Base-by-base conservation (phyloP, 2,888 invertebrate genomes). In the Meteorus colon region DNA sequence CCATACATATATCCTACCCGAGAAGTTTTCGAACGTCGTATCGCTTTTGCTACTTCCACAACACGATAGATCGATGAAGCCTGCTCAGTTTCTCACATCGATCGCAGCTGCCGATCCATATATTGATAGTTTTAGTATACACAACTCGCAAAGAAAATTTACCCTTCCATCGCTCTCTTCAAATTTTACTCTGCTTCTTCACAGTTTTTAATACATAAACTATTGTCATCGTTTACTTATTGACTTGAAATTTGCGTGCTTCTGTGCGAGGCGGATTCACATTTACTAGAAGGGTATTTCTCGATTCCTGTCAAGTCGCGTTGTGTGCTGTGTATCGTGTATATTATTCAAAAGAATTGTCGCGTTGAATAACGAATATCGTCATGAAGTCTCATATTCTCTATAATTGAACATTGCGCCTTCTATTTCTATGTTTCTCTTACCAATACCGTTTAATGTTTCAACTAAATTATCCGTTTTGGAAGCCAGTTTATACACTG, bases 71-170 rank as follows among this genome's bases (percentile, higher is more conserved):
- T 65, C 65, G 37, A 65, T 65, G 65, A 24, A 37, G 37, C n/a
- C 41, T 31, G 29, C n/a, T 34, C 12, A 63, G 14, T 37, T 41
- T 19, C 19, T 19, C 10, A 37, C 37, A 16, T 24, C n/a, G 19
- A 55, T 55, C 65, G 65, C 65, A 65, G 65, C 65, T 65, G 65
- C 37, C 65, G 65, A 65, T 65, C 65, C 41, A 34, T 24, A 10
- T 24, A 65, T 65, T 16, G 65, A 19, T 37, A 65, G 12, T 65
- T 19, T n/a, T 19, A 29, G 3, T 16, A 16, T 41, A 41, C 65
- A 37, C 37, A 10, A 37, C 5, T 16, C 5, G 10, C 65, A 37
- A 41, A 3, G 19, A 41, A 12, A 65, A 34, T 65, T 37, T 4
- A 27, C 34, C 5, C 34, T 34, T 8, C 4, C 34, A 34, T 34